Evolutionary conservation across 2,888 invertebrate species (phyloP), one percentile per base, ranked within the genome.

Genomic region (Drosophila paucipuncta): DNA sequence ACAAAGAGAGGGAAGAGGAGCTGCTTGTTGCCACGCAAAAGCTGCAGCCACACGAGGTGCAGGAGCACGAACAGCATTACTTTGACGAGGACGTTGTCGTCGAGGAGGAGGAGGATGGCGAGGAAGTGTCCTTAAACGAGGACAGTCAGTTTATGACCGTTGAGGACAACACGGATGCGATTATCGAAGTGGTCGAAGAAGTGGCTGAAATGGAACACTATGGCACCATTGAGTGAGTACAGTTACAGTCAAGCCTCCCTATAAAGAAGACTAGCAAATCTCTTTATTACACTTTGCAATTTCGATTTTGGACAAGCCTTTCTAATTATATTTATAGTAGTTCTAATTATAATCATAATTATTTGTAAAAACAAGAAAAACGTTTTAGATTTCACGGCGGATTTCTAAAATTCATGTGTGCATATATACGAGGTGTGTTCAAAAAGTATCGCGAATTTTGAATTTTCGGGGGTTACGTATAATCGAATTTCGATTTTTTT

Each of bases 161-260:
- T 28, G 85, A 82, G 5, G 83, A 85, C 35, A 84, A 82, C 43
- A 39, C 86, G n/a, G 85, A 86, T 65, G 73, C 83, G 13, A 85
- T 88, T 18, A 88, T 88, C n/a, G 87, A 88, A 55, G 90, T 88
- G 13, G 82, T 88, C 7, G 87, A 88, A 50, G 87, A 88, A 39
- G 76, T 71, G 13, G 33, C 76, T 22, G 87, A 85, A 6, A 71
- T 88, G 49, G 87, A 90, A 0, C 74, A 28, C 64, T 87, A 83
- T 31, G 78, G 72, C 18, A 39, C 66, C 31, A 74, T 83, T 66
- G 83, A 75, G 87, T 87, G 76, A 74, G 89, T 41, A 41, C n/a
- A n/a, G n/a, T 41, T 41, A 41, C 10, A 41, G 41, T 41, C 10
- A 41, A n/a, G 4, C 41, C 10, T 41, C 4, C n/a, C 41, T n/a